Base-by-base conservation (phyloP, 2,888 invertebrate genomes). In the Lasioglossum malachurum region DNA sequence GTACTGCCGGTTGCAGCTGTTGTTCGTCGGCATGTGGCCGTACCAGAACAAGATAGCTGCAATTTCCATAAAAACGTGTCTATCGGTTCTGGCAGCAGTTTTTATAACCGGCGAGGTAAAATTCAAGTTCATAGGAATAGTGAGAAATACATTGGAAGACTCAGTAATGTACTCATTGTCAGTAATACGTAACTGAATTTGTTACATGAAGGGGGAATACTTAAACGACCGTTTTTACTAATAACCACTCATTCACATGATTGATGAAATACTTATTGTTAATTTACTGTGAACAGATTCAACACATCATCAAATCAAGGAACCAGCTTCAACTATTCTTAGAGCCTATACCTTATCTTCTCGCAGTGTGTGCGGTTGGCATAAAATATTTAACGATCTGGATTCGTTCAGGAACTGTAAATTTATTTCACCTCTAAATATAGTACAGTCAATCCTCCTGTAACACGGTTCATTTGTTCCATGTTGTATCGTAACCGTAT, bases 291-390 rank as follows among this genome's bases (percentile, higher is more conserved):
- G 14, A 60, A 16, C 31, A 64, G 64, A 14, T 64, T 16, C 0
- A 2, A 4, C 7, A 0, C 14, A 16, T 64, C 64, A 64, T 64
- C 31, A 60, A 60, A 60, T 31, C 16, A 31, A 7, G 64, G 16
- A 1, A 64, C 16, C 16, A 64, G 2, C 16, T 64, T 27, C 31
- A 19, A 64, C 16, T 31, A 16, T 1, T 64, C 16, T 2, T 64
- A 14, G 64, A 64, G 64, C 1, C 64, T 1, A 5, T 64, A 16
- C 64, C 64, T 27, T 31, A 16, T 31, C 0, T 64, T 2, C 16
- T 64, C 31, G 0, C 19, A 19, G 5, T 0, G 7, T 4, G 5
- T 31, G 14, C 0, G 2, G 0, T 64, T 0, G 2, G 0, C 7
- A 16, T 31, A 31, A 16, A 14, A 27, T 64, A 64, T 31, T 0